Conservation (phyloP, 2,888 invertebrate genomes). For the Sesia apiformis region DNA sequence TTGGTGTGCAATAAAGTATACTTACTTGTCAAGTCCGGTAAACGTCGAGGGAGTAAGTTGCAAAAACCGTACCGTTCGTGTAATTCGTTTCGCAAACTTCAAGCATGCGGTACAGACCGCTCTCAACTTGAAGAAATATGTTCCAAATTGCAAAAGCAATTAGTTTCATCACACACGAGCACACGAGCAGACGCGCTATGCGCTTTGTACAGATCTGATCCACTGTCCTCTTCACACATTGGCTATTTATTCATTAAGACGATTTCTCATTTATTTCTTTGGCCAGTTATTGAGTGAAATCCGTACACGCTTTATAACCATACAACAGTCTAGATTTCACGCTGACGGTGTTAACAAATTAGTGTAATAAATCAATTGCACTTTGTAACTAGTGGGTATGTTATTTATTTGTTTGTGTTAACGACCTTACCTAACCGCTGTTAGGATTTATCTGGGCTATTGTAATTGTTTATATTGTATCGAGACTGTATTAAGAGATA, state of each 20-base stretch:
- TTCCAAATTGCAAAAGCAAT: too few relatives aligned
- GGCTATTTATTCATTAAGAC: not conserved
- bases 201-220: not conserved
- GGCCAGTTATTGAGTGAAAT: not conserved
- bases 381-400: not conserved
- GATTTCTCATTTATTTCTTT: slow-evolving; percentile 1
- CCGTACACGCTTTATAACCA: not conserved
- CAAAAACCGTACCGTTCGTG: too few relatives aligned
- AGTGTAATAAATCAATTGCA: not conserved
- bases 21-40: too few relatives aligned
- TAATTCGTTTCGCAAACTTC: too few relatives aligned
- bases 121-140: too few relatives aligned
- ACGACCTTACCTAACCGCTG: not conserved
- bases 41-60: too few relatives aligned
- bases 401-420: not conserved
- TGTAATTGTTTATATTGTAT: too few relatives aligned
- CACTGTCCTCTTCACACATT: not conserved
- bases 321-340: slow-evolving; percentile 1
- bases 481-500: too few relatives aligned
- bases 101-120: too few relatives aligned
- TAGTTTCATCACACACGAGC: too few relatives aligned
- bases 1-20: too few relatives aligned
- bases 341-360: slow-evolving; percentile 2
- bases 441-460: not conserved
- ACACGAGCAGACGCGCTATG: too few relatives aligned